Evolutionary conservation across 2,797 vertebrate genomes (phyloP), one percentile per base, ranked within the genome.

Genomic region (Esox masquinongy): DNA sequence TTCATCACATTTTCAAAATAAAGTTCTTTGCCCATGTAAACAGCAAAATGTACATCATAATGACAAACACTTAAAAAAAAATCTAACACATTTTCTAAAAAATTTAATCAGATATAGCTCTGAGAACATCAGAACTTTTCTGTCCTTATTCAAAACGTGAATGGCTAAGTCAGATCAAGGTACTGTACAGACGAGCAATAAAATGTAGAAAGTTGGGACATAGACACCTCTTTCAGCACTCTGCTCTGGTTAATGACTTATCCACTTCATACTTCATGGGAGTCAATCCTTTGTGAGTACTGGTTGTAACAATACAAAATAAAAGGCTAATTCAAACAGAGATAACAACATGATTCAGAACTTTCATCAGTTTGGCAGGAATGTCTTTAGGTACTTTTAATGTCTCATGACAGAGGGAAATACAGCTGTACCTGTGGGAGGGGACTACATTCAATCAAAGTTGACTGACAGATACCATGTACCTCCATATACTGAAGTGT

Each of bases 331-430:
- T 66, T 80, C 66, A 67, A 72, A 12, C 53, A 5, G 0, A 16
- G 53, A 16, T 59, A 63, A 34, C 22, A 3, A 17, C 24, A 47
- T 47, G 3, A 47, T 43, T 43, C 43, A 47, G 36, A 39, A 39
- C 36, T 5, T 39, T 39, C 36, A 47, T 15, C 5, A 43, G 6
- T 76, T 22, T 29, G 5, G 67, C 5, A 49, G 34, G 26, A n/a
- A 26, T 2, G 36, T 34, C 67, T 82, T 77, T 5, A 0, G 6
- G 69, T 74, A 71, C 82, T 36, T 82, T 95, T 88, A 95, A 79
- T 94, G 87, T 68, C 93, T 91, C 87, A 93, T 91, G 87, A 92
- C 93, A 51, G 93, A 92, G 75, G 93, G 89, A 87, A 94, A 95
- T 82, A 88, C 92, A 5, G 91, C 88, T 72, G 90, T 84, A 79